Percentiles rank a stretch among this genome's conserved stretches.
Conservation (phyloP, 2,797 vertebrate species). For the Takifugu rubripes region DNA sequence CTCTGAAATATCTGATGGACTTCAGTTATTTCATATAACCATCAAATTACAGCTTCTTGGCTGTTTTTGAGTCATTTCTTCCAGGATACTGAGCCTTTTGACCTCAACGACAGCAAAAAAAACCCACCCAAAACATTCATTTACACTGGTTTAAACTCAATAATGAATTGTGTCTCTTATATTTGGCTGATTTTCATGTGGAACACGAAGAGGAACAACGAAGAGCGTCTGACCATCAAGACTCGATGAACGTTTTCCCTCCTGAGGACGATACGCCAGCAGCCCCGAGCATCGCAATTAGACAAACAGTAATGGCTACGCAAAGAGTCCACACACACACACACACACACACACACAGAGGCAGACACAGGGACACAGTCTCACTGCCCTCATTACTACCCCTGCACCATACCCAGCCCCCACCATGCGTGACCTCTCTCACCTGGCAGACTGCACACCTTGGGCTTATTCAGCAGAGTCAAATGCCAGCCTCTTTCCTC, state of each 20-base stretch:
- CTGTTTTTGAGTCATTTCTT: too few relatives aligned
- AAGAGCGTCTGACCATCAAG: slow-evolving; percentile 39
- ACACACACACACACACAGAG: neutral
- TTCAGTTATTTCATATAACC: too few relatives aligned
- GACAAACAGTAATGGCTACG: slow-evolving; percentile 64
- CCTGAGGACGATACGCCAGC: slow-evolving; percentile 49
- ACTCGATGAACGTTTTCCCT: slow-evolving; percentile 39
- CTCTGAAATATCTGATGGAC: too few relatives aligned
- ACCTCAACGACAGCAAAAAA: too few relatives aligned
- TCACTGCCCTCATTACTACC: slow-evolving; percentile 6
- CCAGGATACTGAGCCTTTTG: too few relatives aligned
- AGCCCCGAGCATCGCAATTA: slow-evolving; percentile 53
- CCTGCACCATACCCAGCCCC: slow-evolving; percentile 9
- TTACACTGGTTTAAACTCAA: too few relatives aligned
- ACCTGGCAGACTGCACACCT: slow-evolving; percentile 76
- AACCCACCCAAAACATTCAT: too few relatives aligned
- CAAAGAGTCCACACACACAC: slow-evolving; percentile 30
- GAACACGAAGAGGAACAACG: slow-evolving; percentile 35
- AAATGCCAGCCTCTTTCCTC: slow-evolving; percentile 86
- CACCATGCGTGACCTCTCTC: slow-evolving; percentile 60
- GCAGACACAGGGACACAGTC: slow-evolving; percentile 19
- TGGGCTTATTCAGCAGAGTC: slow-evolving; percentile 97
- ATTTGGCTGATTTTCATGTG: slow-evolving; percentile 4
- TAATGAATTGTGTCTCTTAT: too few relatives aligned
- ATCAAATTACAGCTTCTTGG: too few relatives aligned